Percentiles rank a stretch among this genome's conserved stretches.
Evolutionary conservation across 2,888 invertebrate species (phyloP).

Genomic region (Drosophila mimica): DNA sequence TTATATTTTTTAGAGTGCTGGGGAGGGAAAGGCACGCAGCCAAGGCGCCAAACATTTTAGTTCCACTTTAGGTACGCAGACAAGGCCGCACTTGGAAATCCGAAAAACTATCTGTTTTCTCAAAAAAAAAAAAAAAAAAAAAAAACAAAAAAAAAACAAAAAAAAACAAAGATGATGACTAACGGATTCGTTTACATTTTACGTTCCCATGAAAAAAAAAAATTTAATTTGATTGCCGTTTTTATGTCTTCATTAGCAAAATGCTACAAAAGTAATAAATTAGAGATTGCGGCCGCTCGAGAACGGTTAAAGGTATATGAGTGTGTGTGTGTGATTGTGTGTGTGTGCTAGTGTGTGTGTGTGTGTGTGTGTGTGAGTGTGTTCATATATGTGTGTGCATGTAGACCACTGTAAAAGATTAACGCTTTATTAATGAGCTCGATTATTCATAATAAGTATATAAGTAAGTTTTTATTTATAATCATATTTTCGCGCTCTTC

Average conservation of each 20-base stretch:
- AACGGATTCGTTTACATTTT: constrained; percentile 69
- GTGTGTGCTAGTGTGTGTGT: no score
- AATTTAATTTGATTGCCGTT: constrained; percentile 80
- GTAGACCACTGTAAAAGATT: constrained; percentile 56
- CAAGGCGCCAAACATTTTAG: constrained; percentile 69
- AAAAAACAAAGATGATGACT: constrained; percentile 51
- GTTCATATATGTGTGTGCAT: not conserved
- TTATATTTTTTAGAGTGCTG: not conserved
- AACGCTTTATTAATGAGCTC: constrained; percentile 75
- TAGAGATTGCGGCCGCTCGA: constrained; percentile 58
- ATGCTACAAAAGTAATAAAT: constrained; percentile 75
- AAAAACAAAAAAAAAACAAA: not conserved
- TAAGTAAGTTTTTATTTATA: not conserved
- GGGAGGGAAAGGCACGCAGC: constrained; percentile 16
- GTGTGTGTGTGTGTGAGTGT: not conserved
- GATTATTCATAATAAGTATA: constrained; percentile 73
- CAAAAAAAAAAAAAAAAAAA: not conserved
- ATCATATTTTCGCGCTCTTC: not conserved
- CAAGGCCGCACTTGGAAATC: constrained; percentile 54
- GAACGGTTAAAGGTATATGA: constrained; percentile 8
- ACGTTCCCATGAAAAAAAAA: constrained; percentile 75
- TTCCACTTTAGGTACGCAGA: constrained; percentile 57
- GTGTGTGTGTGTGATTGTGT: not conserved
- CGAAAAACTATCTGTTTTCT: constrained; percentile 2
- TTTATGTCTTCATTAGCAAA: constrained; percentile 81